These are phyloP conservation scores for Drosophila rhopaloa DNA, from an alignment of 1,140 invertebrate species.

Conservation along the genomic window DNA sequence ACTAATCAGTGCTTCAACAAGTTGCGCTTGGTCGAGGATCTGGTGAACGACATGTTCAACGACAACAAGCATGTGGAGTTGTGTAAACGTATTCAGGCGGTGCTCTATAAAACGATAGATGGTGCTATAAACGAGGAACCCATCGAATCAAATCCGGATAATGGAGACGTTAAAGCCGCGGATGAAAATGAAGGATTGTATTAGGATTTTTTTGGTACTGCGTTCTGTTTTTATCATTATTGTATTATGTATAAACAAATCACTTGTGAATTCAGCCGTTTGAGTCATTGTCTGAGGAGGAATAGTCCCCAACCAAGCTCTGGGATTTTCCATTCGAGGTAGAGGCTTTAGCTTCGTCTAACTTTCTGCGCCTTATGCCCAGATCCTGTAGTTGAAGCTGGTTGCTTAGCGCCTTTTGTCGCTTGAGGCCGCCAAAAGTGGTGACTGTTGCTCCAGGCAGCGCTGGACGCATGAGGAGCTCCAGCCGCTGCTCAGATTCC, in stretches of 20 bases:
- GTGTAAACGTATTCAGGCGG: slow-evolving; percentile 54
- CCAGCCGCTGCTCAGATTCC: slow-evolving; percentile 85
- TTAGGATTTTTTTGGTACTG: slow-evolving; percentile 1
- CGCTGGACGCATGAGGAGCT: slow-evolving; percentile 86
- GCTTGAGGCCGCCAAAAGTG: slow-evolving; percentile 86
- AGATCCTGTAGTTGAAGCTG: slow-evolving; percentile 70
- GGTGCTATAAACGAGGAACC: slow-evolving; percentile 18
- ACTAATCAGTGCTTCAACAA: slow-evolving; percentile 64
- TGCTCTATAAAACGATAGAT: slow-evolving; percentile 48
- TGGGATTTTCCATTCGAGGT: slow-evolving; percentile 15
- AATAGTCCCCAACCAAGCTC: slow-evolving; percentile 72
- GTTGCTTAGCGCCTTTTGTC: slow-evolving; percentile 85
- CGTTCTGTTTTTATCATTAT: slow-evolving; percentile 22
- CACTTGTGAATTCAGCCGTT: slow-evolving; percentile 3
- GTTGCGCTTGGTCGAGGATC: slow-evolving; percentile 53
- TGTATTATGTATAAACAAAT: slow-evolving; percentile 24
- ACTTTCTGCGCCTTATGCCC: slow-evolving; percentile 69
- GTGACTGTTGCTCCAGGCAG: slow-evolving; percentile 87
- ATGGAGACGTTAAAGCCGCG: neutral
- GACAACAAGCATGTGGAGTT: slow-evolving; percentile 39
- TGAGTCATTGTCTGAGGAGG: slow-evolving; percentile 55
- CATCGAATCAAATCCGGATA: neutral
- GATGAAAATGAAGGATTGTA: slow-evolving; percentile 49
- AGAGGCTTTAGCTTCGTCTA: neutral
- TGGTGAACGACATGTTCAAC: slow-evolving; percentile 35